phyloP scores from a whole-genome alignment of 2,113 vertebrate genomes.

The Pagrus major region DNA sequence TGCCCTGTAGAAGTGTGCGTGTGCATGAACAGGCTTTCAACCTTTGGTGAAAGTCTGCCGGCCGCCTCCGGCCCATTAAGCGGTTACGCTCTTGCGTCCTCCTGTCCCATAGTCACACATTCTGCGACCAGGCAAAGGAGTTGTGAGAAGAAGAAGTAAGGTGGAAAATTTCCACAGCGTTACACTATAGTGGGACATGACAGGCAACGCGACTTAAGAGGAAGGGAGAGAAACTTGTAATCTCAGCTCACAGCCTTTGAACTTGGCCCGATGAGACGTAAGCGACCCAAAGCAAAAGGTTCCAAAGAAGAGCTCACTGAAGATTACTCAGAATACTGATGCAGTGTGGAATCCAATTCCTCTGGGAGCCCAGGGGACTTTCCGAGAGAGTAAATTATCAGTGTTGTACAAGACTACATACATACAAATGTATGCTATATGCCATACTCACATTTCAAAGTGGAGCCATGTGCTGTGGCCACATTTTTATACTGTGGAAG shows the following conservation, averaged over 20 bases:
- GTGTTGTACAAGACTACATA: constrained; percentile 68
- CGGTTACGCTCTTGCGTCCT: constrained; percentile 54
- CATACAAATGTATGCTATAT: constrained; percentile 69
- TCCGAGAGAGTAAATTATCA: constrained; percentile 80
- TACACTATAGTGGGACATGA: constrained; percentile 67
- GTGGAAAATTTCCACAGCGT: constrained; percentile 72
- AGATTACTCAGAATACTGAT: constrained; percentile 87
- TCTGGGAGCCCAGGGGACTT: constrained; percentile 77
- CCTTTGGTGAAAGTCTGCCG: constrained; percentile 59
- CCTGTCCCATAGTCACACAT: constrained; percentile 56
- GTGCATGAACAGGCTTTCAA: constrained; percentile 51
- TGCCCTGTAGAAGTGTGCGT: constrained; percentile 19
- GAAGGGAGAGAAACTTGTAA: constrained; percentile 81
- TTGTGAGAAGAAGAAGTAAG: constrained; percentile 54
- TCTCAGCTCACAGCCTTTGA: constrained; percentile 84
- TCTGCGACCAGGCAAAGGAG: constrained; percentile 56
- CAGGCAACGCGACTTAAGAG: constrained; percentile 76
- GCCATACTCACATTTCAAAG: constrained; percentile 55
- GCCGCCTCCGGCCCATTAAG: constrained; percentile 65
- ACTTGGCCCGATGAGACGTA: constrained; percentile 81
- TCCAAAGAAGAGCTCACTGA: constrained; percentile 82
- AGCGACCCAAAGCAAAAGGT: constrained; percentile 82
- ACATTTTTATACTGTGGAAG: constrained; percentile 48
- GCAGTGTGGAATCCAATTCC: constrained; percentile 82
- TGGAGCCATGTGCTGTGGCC: constrained; percentile 38